A percentile compares a stretch with the other conserved stretches of the same genome.
Evolutionary conservation across 2,888 invertebrate species (phyloP).

Genomic region (Ecliptopera silaceata): DNA sequence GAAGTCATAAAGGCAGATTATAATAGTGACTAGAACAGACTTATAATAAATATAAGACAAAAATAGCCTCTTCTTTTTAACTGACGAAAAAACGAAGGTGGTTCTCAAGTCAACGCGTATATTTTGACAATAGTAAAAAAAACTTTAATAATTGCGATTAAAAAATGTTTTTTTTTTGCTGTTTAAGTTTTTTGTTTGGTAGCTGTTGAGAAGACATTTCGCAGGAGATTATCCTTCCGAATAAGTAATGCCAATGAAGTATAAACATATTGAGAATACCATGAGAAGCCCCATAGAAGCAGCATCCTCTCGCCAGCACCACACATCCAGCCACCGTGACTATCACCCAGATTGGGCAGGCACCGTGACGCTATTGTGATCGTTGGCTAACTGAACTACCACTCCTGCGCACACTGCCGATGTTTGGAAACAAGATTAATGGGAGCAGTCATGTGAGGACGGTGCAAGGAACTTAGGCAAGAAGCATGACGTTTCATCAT

Average conservation of each 20-base stretch:
- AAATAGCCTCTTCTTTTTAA: too few relatives aligned
- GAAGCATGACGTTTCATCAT: background rate
- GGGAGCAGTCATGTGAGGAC: slow-evolving; percentile 38
- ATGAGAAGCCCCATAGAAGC: slow-evolving; percentile 9
- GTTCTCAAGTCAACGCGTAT: too few relatives aligned
- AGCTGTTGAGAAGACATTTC: too few relatives aligned
- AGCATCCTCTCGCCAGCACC: slow-evolving; percentile 25
- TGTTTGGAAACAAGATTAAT: slow-evolving; percentile 70
- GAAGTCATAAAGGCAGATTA: too few relatives aligned
- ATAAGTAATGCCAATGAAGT: background rate
- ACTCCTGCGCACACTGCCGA: slow-evolving; percentile 65
- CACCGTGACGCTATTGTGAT: slow-evolving; percentile 55
- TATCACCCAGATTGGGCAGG: slow-evolving; percentile 49
- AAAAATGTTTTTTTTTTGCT: too few relatives aligned
- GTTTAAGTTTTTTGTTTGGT: too few relatives aligned
- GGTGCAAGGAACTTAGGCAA: slow-evolving; percentile 22
- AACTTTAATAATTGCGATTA: too few relatives aligned
- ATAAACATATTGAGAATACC: background rate
- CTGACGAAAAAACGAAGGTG: too few relatives aligned
- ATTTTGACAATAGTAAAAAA: too few relatives aligned
- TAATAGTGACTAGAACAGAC: too few relatives aligned
- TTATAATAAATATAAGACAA: too few relatives aligned
- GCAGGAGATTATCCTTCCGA: too few relatives aligned
- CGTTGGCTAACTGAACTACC: slow-evolving; percentile 52
- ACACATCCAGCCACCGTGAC: slow-evolving; percentile 47